Percentiles rank a stretch among this genome's conserved stretches.
These are phyloP conservation scores for Eupeodes corollae DNA, from an alignment of 1,140 invertebrate species.

Conservation along the genomic window DNA sequence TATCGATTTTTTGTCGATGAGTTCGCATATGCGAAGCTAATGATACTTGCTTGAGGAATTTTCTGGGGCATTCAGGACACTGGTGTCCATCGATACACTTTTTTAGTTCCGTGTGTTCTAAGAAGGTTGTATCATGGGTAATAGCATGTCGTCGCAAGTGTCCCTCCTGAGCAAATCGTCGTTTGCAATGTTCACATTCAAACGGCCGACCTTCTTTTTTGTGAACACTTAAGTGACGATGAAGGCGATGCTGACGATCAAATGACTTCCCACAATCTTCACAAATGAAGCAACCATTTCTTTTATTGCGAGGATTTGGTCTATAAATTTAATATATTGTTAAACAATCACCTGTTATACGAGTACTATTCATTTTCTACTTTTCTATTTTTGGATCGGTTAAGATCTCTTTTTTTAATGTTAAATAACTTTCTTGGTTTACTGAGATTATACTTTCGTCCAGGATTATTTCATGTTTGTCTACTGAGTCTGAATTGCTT, in stretches of 20 bases:
- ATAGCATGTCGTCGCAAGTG: slow-evolving; percentile 6
- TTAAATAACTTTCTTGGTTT: too few relatives aligned
- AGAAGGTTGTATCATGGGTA: neutral
- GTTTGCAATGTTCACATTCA: slow-evolving; percentile 44
- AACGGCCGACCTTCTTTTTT: slow-evolving; percentile 42
- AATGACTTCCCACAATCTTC: slow-evolving; percentile 14
- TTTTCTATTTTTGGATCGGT: too few relatives aligned
- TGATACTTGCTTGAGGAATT: slow-evolving; percentile 20
- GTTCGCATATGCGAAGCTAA: slow-evolving; percentile 13
- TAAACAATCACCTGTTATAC: too few relatives aligned
- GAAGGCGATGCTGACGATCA: slow-evolving; percentile 13
- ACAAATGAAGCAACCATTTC: slow-evolving; percentile 6
- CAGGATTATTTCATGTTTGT: too few relatives aligned
- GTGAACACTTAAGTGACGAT: slow-evolving; percentile 44
- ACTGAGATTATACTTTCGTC: too few relatives aligned
- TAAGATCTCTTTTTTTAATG: too few relatives aligned
- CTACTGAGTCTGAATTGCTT: too few relatives aligned
- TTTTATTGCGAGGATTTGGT: slow-evolving; percentile 1
- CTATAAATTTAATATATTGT: neutral
- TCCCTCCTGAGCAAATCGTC: slow-evolving; percentile 43
- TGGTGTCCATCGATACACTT: slow-evolving; percentile 6
- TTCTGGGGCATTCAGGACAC: slow-evolving; percentile 15
- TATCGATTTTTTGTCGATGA: neutral
- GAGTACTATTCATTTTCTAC: too few relatives aligned
- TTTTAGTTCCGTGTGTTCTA: neutral